Evolutionary conservation across 35 echinoderm and acorn worm genomes (phyloP), one percentile per base, ranked within the genome.

Genomic region (Strongylocentrotus purpuratus): DNA sequence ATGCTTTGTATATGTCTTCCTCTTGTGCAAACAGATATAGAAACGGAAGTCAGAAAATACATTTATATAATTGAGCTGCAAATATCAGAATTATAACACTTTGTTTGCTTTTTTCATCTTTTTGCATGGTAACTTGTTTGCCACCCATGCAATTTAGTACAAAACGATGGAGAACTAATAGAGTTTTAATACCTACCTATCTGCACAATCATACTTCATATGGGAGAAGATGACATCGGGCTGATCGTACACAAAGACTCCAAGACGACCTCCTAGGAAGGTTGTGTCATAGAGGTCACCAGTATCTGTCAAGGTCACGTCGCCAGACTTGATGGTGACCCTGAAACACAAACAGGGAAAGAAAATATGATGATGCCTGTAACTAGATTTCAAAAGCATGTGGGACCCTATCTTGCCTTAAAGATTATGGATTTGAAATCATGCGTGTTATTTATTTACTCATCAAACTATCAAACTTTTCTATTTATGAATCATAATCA

Each of bases 231-330:
- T 95, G 25, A 97, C 96, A 95, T 97, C 95, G 9, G 95, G 61
- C 47, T 99, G 98, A 55, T 96, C 96, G 85, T 95, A 97, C 32
- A 97, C 96, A 85, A 97, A 96, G 52, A 99, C 98, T 4, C 98
- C 98, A 46, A 99, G 93, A 47, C 98, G 92, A 48, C 98, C 98
- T 46, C 98, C 98, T 17, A 96, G 85, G 86, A 94, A 97, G 15
- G 95, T 88, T 9, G 98, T 94, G 60, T 99, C 98, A 95, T 99
- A 99, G 5, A 99, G 52, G 86, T 99, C 94, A 41, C 98, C 98
- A 11, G 98, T 96, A 94, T 99, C 98, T 17, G 94, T 95, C 47
- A 99, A 35, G 28, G 96, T 99, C 6, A 33, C 48, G 18, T 95
- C 94, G 14, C 92, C 96, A 86, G 93, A 35, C 87, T 96, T 96